Base-by-base conservation (phyloP, 1,140 invertebrate genomes). In the Holcopasites calliopsidis region DNA sequence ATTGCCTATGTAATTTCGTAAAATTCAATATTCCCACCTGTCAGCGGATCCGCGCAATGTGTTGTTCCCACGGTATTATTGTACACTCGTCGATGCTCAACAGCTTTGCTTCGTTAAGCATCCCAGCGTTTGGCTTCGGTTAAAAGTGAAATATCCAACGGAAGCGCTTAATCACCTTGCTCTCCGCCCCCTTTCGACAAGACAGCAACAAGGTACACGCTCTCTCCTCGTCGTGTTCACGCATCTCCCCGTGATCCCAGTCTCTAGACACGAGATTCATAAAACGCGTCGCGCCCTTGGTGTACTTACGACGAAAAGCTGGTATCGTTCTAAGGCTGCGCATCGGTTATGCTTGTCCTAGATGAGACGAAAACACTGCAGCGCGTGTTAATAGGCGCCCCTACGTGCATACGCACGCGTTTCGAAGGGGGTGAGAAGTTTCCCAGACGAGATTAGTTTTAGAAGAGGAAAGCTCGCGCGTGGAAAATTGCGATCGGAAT, bases 121-220 rank as follows among this genome's bases (percentile, higher is more conserved):
- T 66, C 35, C 47, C 47, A 28, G 8, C 18, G 62, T 8, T 1
- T 42, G n/a, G 11, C 16, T 57, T 57, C 26, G 11, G 26, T 13
- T 55, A 23, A 57, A 55, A 55, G 35, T 23, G 23, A 57, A 68
- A 68, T 35, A 42, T 52, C 50, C 26, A 52, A 7, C 35, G 65
- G 38, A 57, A 69, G 21, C 38, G 38, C 52, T 69, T 69, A 69
- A 69, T 69, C 65, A 55, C 52, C 33, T 13, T 31, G n/a, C 31
- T 69, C 52, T 33, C 38, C 52, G 23, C 23, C 35, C 26, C 35
- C 26, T 52, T 68, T 68, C 49, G 52, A 42, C 35, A 44, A 44
- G 52, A 26, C 3, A 4, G 10, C 26, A n/a, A 31, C 11, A 26
- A 16, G 28, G 16, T 49, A 21, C 38, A 44, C 38, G 38, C 26